Conservation (phyloP, 2,888 invertebrate species). For the Dascillus cervinus region DNA sequence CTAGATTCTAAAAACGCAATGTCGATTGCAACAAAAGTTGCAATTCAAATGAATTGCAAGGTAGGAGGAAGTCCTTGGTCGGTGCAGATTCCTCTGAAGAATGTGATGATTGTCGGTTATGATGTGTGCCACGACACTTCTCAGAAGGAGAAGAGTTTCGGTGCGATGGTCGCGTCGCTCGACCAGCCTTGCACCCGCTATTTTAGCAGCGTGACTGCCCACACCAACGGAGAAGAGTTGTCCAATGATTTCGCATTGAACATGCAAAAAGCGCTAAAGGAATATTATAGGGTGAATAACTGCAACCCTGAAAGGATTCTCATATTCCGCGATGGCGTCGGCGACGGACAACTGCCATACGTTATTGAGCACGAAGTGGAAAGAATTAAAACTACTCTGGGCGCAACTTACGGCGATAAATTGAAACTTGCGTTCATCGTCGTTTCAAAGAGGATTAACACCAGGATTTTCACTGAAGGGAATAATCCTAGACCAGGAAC, state of each 20-base stretch:
- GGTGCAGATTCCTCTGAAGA: conserved; percentile 43
- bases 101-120: conserved; percentile 77
- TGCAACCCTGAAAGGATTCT: conserved; percentile 62
- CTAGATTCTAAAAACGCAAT: too few species aligned
- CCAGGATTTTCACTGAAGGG: conserved; percentile 55
- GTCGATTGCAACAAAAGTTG: too few species aligned
- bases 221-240: conserved; percentile 68
- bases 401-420: conserved; percentile 37
- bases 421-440: conserved; percentile 66
- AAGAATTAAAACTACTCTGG: conserved; percentile 49
- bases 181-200: conserved; percentile 55
- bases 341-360: conserved; percentile 80
- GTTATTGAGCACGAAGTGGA: conserved; percentile 70
- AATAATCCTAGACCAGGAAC: conserved; percentile 79
- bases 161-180: conserved; percentile 72
- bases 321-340: conserved; percentile 88
- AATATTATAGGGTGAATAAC: conserved; percentile 43
- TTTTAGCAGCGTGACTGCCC: conserved; percentile 65
- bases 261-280: conserved; percentile 47
- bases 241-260: conserved; percentile 62
- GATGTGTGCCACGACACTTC: conserved; percentile 83
- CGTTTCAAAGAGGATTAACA: conserved; percentile 85
- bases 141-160: conserved; percentile 56
- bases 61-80: conserved; percentile 87
- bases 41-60: too few species aligned